phyloP scores from a whole-genome alignment of 1,140 invertebrate species.

The Diuraphis noxia region DNA sequence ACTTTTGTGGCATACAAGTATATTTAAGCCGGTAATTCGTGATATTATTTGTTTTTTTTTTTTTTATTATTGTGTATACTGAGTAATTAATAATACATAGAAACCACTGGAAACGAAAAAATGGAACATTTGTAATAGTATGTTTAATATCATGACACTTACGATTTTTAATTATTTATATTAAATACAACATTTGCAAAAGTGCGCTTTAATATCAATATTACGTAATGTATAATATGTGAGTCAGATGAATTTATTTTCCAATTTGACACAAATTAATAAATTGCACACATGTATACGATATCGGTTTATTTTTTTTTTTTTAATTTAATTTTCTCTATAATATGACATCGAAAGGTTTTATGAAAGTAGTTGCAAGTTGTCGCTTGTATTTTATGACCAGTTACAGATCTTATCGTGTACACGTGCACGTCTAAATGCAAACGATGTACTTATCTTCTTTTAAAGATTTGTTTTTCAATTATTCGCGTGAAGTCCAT shows the following conservation, averaged over 20 bases:
- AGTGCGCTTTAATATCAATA: not conserved
- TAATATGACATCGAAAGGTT: not conserved
- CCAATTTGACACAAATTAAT: slow-evolving; percentile 1
- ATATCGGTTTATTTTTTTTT: not conserved
- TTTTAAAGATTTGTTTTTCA: not conserved
- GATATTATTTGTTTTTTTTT: not conserved
- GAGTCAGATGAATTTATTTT: slow-evolving; percentile 7
- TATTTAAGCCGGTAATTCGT: not conserved
- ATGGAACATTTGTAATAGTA: not conserved
- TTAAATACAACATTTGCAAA: not conserved
- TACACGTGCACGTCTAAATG: not conserved
- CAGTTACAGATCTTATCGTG: not conserved
- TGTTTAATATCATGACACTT: not conserved
- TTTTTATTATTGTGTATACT: not conserved
- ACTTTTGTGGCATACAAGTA: not conserved
- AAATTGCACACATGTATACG: not conserved
- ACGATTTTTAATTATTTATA: not conserved
- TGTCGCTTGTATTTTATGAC: not conserved
- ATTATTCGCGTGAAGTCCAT: not conserved
- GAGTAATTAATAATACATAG: not conserved
- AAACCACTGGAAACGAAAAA: not conserved
- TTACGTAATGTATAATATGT: not conserved
- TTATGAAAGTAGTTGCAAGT: not conserved
- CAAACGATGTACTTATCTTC: not conserved
- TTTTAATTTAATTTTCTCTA: not conserved